Evolutionary conservation across 1,140 invertebrate species (phyloP), one percentile per base, ranked within the genome.

Genomic region (Anagrus nilaparvatae): DNA sequence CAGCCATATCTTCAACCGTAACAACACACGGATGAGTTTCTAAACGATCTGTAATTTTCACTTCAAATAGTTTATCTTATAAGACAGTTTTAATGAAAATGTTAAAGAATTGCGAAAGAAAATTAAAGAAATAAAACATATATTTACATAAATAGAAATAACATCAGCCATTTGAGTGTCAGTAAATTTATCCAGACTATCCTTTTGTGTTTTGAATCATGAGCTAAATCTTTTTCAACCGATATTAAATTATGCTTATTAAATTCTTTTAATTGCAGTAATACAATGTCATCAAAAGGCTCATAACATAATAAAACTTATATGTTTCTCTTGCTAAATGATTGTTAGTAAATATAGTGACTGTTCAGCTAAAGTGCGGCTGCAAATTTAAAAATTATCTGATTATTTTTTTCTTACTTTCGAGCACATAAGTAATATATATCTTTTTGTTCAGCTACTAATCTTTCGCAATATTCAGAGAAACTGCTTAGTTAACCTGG

Each of bases 231-330:
- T 61, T 93, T 95, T 67, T 98, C 94, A 5, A 96, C 87, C 1
- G 92, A 95, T 1, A 82, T 80, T 1, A 98, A 69, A 38, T 75
- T 72, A 53, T 84, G 81, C 34, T 76, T 75, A 44, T 84, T 81
- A 60, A 88, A 97, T 56, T 89, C 78, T 48, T 77, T 76, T 16
- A 98, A 65, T 52, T 96, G 87, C 73, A 97, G 81, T 1, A 97
- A 67, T 8, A 97, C 90, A 17, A 97, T 67, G 65, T 98, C 95
- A 69, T 98, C 95, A 53, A 97, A 94, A 1, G 85, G 81, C 55
- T 97, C 92, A 55, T 92, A 97, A 57, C 91, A 90, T 61, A 96
- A 97, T 3, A 99, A 60, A 2, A 98, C 92, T 71, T 97, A 90
- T 4, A 87, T 74, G 45, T 94, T 81, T 47, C 81, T 77, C 54